Conservation (phyloP, 1,140 invertebrate species). For the Laupala kohalensis region DNA sequence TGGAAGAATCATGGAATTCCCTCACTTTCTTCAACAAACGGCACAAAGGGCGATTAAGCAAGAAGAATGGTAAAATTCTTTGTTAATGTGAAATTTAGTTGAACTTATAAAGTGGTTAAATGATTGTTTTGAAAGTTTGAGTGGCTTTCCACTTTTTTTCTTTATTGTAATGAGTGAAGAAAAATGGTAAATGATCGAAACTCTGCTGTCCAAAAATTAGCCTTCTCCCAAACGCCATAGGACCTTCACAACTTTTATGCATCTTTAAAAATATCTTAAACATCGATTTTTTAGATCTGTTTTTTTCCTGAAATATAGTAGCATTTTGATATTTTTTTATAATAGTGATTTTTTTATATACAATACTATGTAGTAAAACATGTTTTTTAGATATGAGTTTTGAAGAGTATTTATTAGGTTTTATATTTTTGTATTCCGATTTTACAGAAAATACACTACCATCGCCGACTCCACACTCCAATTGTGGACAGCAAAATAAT, state of each 20-base stretch:
- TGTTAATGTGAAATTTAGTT: constrained; percentile 29
- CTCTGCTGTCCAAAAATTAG: no score
- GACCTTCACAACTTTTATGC: no score
- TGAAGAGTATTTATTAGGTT: not conserved
- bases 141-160: not conserved
- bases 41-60: constrained; percentile 9
- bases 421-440: not conserved
- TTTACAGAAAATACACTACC: not conserved
- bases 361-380: no score
- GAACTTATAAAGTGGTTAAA: not conserved
- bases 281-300: no score
- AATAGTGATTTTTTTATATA: no score
- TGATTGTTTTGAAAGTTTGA: not conserved
- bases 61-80: not conserved
- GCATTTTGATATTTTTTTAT: no score
- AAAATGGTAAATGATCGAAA: not conserved
- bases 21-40: constrained; percentile 11
- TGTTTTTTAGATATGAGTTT: not conserved
- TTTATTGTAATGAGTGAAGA: not conserved
- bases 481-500: not conserved
- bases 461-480: not conserved
- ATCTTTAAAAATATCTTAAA: no score
- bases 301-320: no score
- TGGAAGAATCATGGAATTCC: constrained; percentile 14
- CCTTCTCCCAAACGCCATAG: no score